Evolutionary conservation across 2,888 invertebrate species (phyloP).

Genomic region (Microdon myrmicae): DNA sequence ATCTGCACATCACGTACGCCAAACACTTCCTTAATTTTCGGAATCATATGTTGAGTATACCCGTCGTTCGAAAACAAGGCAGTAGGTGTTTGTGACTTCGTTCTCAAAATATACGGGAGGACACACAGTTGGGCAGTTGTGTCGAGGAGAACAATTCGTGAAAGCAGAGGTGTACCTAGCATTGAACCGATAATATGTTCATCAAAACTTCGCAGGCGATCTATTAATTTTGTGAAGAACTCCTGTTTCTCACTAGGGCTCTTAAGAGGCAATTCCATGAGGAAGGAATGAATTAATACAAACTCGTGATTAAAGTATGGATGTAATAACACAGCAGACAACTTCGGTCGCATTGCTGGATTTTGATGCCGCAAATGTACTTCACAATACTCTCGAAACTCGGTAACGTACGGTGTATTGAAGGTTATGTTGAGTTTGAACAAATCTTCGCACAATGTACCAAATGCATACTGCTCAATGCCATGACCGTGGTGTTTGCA

Average conservation of each 20-base stretch:
- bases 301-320: conserved; percentile 88
- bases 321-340: conserved; percentile 76
- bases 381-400: conserved; percentile 78
- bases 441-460: conserved; percentile 79
- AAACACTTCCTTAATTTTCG: conserved; percentile 82
- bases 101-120: conserved; percentile 68
- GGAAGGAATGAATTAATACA: conserved; percentile 82
- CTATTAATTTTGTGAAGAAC: conserved; percentile 80
- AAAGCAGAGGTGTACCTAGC: conserved; percentile 80
- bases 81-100: conserved; percentile 68
- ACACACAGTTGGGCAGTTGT: conserved; percentile 75
- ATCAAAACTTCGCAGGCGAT: conserved; percentile 77
- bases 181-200: conserved; percentile 85
- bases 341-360: conserved; percentile 73
- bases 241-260: conserved; percentile 77
- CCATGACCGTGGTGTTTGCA: conserved; percentile 68
- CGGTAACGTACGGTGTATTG: conserved; percentile 76
- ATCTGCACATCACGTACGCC: conserved; percentile 87
- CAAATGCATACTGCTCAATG: conserved; percentile 83
- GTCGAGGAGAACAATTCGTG: conserved; percentile 87
- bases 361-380: conserved; percentile 76
- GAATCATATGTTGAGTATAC: conserved; percentile 80
- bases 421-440: conserved; percentile 67
- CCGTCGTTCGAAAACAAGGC: conserved; percentile 76
- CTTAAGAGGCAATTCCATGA: conserved; percentile 84